These are phyloP conservation scores for Cyphomyrus plagiostoma DNA, from an alignment of 2,113 vertebrate species.

Conservation along the genomic window DNA sequence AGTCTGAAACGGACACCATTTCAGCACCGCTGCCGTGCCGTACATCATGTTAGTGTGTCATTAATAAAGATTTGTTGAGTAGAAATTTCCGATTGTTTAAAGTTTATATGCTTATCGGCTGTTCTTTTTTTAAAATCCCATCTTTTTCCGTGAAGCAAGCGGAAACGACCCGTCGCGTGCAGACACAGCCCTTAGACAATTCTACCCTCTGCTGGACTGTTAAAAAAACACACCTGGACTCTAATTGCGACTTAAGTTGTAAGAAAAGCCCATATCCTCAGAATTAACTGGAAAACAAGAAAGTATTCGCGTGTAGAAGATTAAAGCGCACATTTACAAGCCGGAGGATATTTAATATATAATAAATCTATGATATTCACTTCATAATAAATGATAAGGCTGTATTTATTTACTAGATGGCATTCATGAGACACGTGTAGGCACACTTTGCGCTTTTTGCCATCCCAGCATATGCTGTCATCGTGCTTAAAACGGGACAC, in stretches of 20 bases:
- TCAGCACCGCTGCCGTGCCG: not conserved
- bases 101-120: not conserved
- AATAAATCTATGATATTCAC: not conserved
- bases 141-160: not conserved
- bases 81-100: not conserved
- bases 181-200: not conserved
- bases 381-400: not conserved
- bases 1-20: not conserved
- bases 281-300: not conserved
- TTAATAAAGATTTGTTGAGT: not conserved
- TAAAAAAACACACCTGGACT: not conserved
- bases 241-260: not conserved
- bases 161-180: not conserved
- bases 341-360: not conserved
- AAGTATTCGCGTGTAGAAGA: not conserved
- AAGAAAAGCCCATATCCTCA: not conserved
- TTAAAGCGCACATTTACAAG: not conserved
- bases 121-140: not conserved
- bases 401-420: not conserved
- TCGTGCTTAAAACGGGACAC: not conserved
- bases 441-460: not conserved
- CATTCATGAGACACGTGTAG: not conserved
- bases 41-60: not conserved
- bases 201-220: not conserved
- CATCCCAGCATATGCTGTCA: not conserved